Conservation (phyloP, 2,797 vertebrate species). For the Valencia hispanica region DNA sequence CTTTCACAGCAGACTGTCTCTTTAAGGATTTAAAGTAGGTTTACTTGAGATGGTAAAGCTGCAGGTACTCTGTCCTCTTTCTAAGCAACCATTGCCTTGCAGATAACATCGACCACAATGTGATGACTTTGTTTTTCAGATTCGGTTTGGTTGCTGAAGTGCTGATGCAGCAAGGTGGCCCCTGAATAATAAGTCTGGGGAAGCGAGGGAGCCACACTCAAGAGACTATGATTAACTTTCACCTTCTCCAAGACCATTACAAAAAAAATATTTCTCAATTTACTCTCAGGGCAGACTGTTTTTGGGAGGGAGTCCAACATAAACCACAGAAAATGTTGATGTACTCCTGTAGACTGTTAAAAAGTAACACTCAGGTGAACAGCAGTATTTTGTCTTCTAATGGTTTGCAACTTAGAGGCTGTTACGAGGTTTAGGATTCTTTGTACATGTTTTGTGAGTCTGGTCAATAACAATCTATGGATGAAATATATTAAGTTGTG, state of each 20-base stretch:
- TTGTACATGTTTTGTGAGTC: conserved; percentile 19
- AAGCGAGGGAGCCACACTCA: conserved; percentile 27
- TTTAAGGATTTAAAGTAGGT: neutral
- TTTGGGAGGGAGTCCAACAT: conserved; percentile 53
- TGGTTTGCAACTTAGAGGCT: conserved; percentile 27
- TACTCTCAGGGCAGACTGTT: conserved; percentile 48
- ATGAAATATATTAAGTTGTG: conserved; percentile 39
- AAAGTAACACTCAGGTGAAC: conserved; percentile 64
- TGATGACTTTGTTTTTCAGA: conserved; percentile 48
- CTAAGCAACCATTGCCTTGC: conserved; percentile 9
- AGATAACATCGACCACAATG: conserved; percentile 46
- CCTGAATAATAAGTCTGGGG: conserved; percentile 52
- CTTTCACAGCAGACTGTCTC: neutral
- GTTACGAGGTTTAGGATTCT: conserved; percentile 26
- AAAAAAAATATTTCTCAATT: conserved; percentile 70
- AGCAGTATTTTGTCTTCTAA: conserved; percentile 42
- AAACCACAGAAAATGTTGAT: conserved; percentile 53
- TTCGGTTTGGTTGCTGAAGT: conserved; percentile 30
- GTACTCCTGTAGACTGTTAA: conserved; percentile 12
- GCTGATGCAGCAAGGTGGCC: conserved; percentile 47
- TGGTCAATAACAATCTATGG: conserved; percentile 33
- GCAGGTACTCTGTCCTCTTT: conserved; percentile 5
- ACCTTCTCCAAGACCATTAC: conserved; percentile 64
- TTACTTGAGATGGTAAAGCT: neutral
- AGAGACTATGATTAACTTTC: conserved; percentile 58